Conservation (phyloP, 2,113 vertebrate genomes). For the Piaya cayana region DNA sequence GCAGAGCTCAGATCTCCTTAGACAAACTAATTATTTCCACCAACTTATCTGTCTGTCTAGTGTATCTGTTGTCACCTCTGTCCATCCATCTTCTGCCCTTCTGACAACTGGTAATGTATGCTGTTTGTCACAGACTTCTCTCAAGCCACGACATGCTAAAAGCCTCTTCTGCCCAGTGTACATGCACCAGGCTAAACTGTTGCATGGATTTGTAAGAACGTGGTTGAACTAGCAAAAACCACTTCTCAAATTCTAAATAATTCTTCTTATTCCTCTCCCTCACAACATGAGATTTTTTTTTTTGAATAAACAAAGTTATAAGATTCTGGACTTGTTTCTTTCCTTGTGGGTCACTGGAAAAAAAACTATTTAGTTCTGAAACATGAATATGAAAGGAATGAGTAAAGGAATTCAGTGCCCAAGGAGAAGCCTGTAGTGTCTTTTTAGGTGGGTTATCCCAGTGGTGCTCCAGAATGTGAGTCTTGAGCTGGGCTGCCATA, state of each 20-base stretch:
- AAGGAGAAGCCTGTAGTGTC: neutral
- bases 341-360: neutral
- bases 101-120: constrained; percentile 24
- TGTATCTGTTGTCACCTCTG: constrained; percentile 18
- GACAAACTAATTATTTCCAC: constrained; percentile 32
- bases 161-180: neutral
- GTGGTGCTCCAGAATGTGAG: neutral
- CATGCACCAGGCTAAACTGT: neutral
- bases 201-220: constrained; percentile 4
- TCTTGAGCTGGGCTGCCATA: neutral
- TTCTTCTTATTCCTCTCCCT: neutral
- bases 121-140: neutral
- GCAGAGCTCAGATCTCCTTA: neutral
- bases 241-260: neutral
- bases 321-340: neutral
- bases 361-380: neutral
- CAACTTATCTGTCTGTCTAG: constrained; percentile 34
- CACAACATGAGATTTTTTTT: accelerated
- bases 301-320: neutral
- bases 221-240: neutral
- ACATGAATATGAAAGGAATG: neutral
- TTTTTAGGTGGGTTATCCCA: neutral
- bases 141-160: neutral
- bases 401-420: neutral
- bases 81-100: constrained; percentile 19